Conservation (phyloP, 2,888 invertebrate genomes). For the Trachelus tabidus region DNA sequence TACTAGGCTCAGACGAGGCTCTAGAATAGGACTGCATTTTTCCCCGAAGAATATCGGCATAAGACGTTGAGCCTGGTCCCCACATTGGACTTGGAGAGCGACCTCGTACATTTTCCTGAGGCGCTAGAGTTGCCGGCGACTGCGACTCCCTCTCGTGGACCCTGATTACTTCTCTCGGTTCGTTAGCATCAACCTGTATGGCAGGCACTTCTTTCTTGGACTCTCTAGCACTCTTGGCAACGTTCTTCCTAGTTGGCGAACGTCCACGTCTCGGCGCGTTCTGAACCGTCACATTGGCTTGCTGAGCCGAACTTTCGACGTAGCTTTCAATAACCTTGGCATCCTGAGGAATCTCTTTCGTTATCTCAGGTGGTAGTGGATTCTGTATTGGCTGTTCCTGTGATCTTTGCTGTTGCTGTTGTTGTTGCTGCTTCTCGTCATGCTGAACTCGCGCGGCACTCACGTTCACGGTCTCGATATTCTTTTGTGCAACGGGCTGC, state of each 20-base stretch:
- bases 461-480: slow-evolving; percentile 13
- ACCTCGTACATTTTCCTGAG: slow-evolving; percentile 57
- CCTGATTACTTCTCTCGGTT: slow-evolving; percentile 11
- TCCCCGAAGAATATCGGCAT: slow-evolving; percentile 83
- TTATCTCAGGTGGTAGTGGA: neutral
- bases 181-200: slow-evolving; percentile 12
- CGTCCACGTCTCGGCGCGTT: slow-evolving; percentile 67
- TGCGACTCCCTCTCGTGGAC: neutral
- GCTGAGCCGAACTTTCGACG: neutral
- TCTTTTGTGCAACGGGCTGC: slow-evolving; percentile 32
- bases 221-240: slow-evolving; percentile 3
- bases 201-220: slow-evolving; percentile 12
- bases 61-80: slow-evolving; percentile 79
- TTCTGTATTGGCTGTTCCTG: neutral
- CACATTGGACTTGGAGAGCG: slow-evolving; percentile 80
- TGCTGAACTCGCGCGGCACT: slow-evolving; percentile 4
- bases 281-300: slow-evolving; percentile 8
- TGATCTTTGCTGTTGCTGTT: neutral
- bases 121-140: slow-evolving; percentile 35
- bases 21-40: slow-evolving; percentile 13
- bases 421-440: slow-evolving; percentile 11
- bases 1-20: slow-evolving; percentile 16
- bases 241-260: slow-evolving; percentile 66
- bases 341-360: neutral
- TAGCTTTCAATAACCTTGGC: slow-evolving; percentile 8